Base-by-base conservation (phyloP, 2,888 invertebrate genomes). In the Cephus spinipes region DNA sequence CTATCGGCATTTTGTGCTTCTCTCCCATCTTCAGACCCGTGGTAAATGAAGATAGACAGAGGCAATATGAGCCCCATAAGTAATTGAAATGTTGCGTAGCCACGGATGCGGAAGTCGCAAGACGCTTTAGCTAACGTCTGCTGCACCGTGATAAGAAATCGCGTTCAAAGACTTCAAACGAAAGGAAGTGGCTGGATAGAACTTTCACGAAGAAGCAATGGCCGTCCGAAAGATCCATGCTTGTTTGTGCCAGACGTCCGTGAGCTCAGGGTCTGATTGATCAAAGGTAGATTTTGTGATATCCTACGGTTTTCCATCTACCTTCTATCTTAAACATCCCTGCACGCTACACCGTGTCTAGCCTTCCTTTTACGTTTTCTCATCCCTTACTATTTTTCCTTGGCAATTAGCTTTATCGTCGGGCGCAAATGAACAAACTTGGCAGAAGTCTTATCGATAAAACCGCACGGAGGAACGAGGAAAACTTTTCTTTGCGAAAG, bases 141-240 rank as follows among this genome's bases (percentile, higher is more conserved):
- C 71, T 32, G 71, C 32, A 71, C 31, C 71, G 31, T 32, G 71
- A 71, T 71, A 71, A 71, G 71, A 71, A 71, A 32, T 71, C 30
- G 31, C 12, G 71, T 71, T 71, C 71, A 71, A 71, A n/a, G 71
- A 71, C 71, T 71, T 71, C 71, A 71, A 71, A 71, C 71, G 71
- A 12, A 71, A 6, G 32, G 32, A 32, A 32, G 30, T 71, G 71
- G 71, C 71, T 32, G 40, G 40, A 15, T 6, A 15, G 6, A 40
- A 40, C 40, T 40, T 40, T 40, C 4, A 40, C 40, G 40, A 40
- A 40, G 12, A 40, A 40, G 40, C 15, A 15, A 40, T 40, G 40
- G 40, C 15, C 40, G 40, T 40, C 40, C 40, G 15, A 15, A 40
- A 40, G 40, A 40, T 40, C 40, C 15, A 40, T 40, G 40, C 40